Evolutionary conservation across 2,888 invertebrate genomes (phyloP), one percentile per base, ranked within the genome.

Genomic region (Dione juno): DNA sequence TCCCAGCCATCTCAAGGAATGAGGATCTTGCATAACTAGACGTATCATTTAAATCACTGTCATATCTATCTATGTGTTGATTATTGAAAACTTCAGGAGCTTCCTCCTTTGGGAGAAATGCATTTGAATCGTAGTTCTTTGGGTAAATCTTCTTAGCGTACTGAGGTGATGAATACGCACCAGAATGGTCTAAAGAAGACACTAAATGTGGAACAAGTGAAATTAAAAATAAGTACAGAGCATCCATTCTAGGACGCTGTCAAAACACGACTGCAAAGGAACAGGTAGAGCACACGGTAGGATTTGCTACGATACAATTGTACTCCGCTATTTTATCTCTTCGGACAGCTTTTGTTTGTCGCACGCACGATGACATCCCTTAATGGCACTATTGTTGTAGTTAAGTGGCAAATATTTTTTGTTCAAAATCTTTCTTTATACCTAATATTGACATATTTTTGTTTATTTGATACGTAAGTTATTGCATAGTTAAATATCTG

Each of bases 151-250:
- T 93, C 81, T 93, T 93, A 14, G 93, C 93, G 77, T 93, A 93
- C 50, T 93, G 93, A 0, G 93, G 93, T 0, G 93, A 93, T 0
- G 93, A 93, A 64, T 93, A 93, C 1, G 93, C 93, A n/a, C 93
- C 93, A 0, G 87, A 84, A 79, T 93, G 93, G 71, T 93, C 90
- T 0, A 86, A 84, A 9, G 83, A 70, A 14, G 77, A 77, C 6
- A 86, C 58, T 8, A 71, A n/a, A 14, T 50, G 43, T 28, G 19
- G 81, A 66, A 48, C 76, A 13, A 64, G 9, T 37, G 52, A 50
- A 73, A 78, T 78, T 80, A 91, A 64, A 53, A 89, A 67, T 19
- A 86, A 68, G 66, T 82, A 80, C 21, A 85, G 76, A 21, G 79
- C 85, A 78, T 84, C 88, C 92, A 91, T 92, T 80, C 83, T 84